Evolutionary conservation across 2,797 vertebrate species (phyloP), one percentile per base, ranked within the genome.

Genomic region (Decapterus maruadsi): DNA sequence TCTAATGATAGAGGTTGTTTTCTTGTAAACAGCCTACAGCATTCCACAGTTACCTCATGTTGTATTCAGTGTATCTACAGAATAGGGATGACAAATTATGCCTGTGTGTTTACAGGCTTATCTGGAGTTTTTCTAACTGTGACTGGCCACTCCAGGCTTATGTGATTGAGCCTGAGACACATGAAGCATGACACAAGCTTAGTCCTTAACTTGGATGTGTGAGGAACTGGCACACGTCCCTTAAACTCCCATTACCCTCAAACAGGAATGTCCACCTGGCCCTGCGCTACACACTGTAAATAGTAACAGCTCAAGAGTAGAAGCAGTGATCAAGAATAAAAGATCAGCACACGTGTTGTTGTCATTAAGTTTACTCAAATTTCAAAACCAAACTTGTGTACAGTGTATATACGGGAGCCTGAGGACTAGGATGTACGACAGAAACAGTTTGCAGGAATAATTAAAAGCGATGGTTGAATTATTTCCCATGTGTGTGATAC

Each of bases 241-340:
- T 34, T 72, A 61, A 80, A 80, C 78, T 87, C 60, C 57, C 22
- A 62, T 16, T 87, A 75, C 40, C 61, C 73, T 82, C 55, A 58
- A 66, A 78, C 26, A 71, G 68, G 83, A 83, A 78, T 68, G 64
- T 76, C 73, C 82, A 86, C 55, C 63, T 69, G 61, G 72, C 42
- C 14, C 59, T 61, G 9, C 64, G 64, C 5, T 56, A 51, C 16
- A 72, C 43, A 26, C 66, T 82, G 50, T 61, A 76, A 82, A 86
- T 78, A 85, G 80, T 29, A 62, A 54, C 60, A 75, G 54, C 43
- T 55, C 46, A 29, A 22, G 42, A 64, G 72, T 4, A 43, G 45
- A 65, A 36, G 43, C 56, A 31, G 36, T 11, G 22, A 74, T 71
- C 1, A 2, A 54, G 48, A 51, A 78, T 81, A 40, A 61, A 46